A percentile compares a stretch with the other conserved stretches of the same genome.
Conservation (phyloP, 2,888 invertebrate genomes). For the Eupithecia pulchellata region DNA sequence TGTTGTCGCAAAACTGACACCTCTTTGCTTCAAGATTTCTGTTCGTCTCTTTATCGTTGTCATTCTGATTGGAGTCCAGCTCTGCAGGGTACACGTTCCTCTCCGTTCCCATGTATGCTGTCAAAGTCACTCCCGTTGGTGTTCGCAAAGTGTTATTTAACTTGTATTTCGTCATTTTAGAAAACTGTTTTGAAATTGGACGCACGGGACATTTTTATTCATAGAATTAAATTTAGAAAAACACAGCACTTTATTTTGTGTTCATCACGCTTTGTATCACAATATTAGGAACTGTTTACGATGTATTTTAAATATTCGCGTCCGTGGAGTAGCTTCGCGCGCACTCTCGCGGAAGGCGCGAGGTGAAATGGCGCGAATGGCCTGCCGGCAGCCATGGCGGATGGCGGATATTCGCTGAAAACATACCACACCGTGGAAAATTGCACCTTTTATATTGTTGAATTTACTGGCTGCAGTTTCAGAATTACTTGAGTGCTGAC, state of each 20-base stretch:
- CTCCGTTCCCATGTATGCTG: constrained; percentile 74
- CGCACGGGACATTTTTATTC: constrained; percentile 71
- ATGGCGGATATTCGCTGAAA: constrained; percentile 35
- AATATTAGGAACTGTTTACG: constrained; percentile 32
- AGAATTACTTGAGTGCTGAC: background rate
- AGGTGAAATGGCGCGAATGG: constrained; percentile 44
- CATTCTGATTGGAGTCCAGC: constrained; percentile 69
- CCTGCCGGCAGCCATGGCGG: constrained; percentile 19
- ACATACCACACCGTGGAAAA: constrained; percentile 16
- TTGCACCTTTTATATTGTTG: constrained; percentile 24
- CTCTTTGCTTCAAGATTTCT: constrained; percentile 61
- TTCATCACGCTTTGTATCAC: constrained; percentile 50
- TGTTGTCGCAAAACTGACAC: constrained; percentile 67
- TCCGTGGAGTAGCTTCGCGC: constrained; percentile 27
- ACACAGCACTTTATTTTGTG: constrained; percentile 52
- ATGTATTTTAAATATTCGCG: constrained; percentile 6
- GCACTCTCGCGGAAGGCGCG: constrained; percentile 39
- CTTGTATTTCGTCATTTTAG: constrained; percentile 85
- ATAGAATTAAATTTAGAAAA: constrained; percentile 33
- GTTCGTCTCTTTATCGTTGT: constrained; percentile 63
- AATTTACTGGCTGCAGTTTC: background rate
- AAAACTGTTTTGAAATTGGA: constrained; percentile 71
- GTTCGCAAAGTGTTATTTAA: constrained; percentile 76
- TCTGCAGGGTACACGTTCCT: constrained; percentile 46
- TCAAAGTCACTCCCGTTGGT: constrained; percentile 76